Conservation (phyloP, 2,797 vertebrate genomes). For the Hyperoplus lanceolatus region DNA sequence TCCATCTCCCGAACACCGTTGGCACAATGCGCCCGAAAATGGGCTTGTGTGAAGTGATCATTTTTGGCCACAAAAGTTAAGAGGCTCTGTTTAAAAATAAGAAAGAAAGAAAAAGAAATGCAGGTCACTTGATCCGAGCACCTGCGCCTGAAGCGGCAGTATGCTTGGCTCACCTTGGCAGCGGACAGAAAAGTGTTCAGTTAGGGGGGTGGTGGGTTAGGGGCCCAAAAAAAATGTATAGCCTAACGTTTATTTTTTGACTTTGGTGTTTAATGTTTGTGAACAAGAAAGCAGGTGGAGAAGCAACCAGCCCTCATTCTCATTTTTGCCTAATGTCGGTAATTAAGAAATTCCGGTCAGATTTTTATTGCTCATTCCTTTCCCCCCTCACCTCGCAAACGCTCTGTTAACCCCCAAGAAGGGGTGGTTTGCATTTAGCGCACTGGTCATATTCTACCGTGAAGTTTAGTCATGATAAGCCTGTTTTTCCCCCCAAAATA, state of each 20-base stretch:
- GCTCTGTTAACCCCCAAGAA: neutral
- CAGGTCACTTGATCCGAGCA: constrained; percentile 63
- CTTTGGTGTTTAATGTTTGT: neutral
- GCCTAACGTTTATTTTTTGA: neutral
- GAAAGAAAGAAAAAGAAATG: neutral
- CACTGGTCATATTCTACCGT: neutral
- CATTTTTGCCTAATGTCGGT: neutral
- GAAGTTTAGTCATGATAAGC: neutral
- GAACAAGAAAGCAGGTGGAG: constrained; percentile 44
- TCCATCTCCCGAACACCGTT: constrained; percentile 73
- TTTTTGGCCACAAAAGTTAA: constrained; percentile 72
- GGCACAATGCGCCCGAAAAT: constrained; percentile 67
- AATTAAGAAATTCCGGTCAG: neutral
- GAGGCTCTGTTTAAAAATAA: constrained; percentile 31
- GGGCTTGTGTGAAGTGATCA: constrained; percentile 68
- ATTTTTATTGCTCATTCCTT: neutral
- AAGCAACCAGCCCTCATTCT: neutral
- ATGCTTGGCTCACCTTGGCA: constrained; percentile 35
- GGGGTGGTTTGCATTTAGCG: neutral
- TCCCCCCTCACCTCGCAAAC: neutral
- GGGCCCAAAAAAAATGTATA: neutral
- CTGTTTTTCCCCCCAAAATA: neutral
- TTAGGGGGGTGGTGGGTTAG: fast-evolving
- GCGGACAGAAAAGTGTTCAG: neutral
- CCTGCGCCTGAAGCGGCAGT: constrained; percentile 50